phyloP scores from a whole-genome alignment of 2,113 vertebrate genomes.

The Scortum barcoo region DNA sequence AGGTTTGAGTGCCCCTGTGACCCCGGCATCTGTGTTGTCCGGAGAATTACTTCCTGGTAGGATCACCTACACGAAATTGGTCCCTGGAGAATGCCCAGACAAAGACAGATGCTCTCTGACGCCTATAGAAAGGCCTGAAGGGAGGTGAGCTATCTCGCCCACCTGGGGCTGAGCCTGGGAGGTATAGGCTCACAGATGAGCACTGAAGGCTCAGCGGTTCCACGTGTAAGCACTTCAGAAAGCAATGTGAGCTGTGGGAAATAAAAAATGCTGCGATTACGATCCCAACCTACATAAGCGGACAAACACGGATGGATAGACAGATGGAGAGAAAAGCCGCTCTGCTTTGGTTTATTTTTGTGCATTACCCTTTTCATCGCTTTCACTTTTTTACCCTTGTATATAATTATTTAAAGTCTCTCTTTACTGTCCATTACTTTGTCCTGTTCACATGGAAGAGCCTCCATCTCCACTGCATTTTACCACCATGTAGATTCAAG shows the following conservation, averaged over 20 bases:
- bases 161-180: neutral
- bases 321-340: neutral
- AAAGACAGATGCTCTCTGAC: neutral
- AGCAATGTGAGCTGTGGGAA: neutral
- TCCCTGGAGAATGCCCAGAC: neutral
- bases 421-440: neutral
- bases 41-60: constrained; percentile 13
- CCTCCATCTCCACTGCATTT: neutral
- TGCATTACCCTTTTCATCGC: neutral
- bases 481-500: constrained; percentile 4
- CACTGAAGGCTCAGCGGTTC: neutral
- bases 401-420: neutral
- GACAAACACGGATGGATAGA: neutral
- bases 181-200: constrained; percentile 2
- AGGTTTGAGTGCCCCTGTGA: constrained; percentile 23
- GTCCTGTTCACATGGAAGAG: neutral
- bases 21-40: constrained; percentile 25
- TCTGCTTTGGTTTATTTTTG: neutral
- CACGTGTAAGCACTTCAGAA: neutral
- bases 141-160: neutral
- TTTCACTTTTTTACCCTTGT: neutral
- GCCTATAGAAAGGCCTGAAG: neutral
- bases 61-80: neutral
- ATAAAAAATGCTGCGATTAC: neutral
- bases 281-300: neutral